These are phyloP conservation scores for Jacana jacana DNA, from an alignment of 2,113 vertebrate genomes.

Conservation along the genomic window DNA sequence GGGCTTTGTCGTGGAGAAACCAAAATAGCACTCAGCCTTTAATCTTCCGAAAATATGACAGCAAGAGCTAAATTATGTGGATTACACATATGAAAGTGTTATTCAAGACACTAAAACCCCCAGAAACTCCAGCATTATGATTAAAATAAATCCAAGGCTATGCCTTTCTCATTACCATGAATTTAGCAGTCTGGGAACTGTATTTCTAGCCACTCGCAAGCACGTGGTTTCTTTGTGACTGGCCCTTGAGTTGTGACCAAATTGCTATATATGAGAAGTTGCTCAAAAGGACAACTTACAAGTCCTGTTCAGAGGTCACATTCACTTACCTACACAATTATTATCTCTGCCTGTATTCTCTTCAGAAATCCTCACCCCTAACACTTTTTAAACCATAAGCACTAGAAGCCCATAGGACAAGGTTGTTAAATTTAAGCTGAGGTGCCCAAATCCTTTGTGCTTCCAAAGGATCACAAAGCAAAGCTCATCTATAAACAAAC, in stretches of 20 bases:
- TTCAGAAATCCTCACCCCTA: background rate
- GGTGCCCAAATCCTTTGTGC: background rate
- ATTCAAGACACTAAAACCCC: background rate
- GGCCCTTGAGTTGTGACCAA: background rate
- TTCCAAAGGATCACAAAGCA: background rate
- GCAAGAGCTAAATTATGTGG: constrained; percentile 14
- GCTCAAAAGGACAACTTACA: background rate
- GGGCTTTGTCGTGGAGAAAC: background rate
- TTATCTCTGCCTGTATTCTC: background rate
- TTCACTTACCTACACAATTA: background rate
- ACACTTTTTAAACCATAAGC: background rate
- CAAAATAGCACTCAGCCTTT: constrained; percentile 24
- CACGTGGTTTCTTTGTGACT: background rate
- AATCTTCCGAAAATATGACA: constrained; percentile 52
- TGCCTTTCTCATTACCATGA: background rate
- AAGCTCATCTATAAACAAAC: background rate
- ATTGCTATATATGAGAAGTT: background rate
- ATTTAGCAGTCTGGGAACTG: background rate
- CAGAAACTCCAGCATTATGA: background rate
- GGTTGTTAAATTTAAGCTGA: background rate
- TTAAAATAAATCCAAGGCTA: background rate
- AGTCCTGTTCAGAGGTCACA: background rate
- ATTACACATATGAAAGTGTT: constrained; percentile 12
- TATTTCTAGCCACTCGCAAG: background rate
- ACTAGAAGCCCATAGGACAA: background rate